Base-by-base conservation (phyloP, 1,140 invertebrate genomes). In the Orchestia grillus region DNA sequence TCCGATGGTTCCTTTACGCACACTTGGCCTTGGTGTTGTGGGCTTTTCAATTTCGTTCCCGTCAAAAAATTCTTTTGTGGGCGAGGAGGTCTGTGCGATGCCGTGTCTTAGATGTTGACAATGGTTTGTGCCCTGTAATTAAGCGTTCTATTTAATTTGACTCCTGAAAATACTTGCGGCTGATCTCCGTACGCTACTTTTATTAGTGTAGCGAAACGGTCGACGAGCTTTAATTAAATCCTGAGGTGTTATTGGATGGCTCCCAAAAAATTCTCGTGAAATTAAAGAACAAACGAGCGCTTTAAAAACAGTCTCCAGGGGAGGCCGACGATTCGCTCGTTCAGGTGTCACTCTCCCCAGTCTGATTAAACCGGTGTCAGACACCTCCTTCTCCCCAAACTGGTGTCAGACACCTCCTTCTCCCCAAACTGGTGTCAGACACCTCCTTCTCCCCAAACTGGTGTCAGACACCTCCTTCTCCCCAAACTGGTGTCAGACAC, bases 171-270 rank as follows among this genome's bases (percentile, higher is more conserved):
- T 90, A 15, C 36, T 90, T 41, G 88, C 43, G 41, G 41, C 88
- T 90, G 43, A 90, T 90, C 43, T 42, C 88, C 88, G 88, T 44
- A 90, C n/a, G 43, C 88, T 90, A 41, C 88, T 90, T 90, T 90
- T 44, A 90, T 90, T 90, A 42, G 43, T 44, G 36, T 90, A 90
- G 43, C 88, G 43, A 42, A 90, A 90, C 88, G 43, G 43, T 44
- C 43, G 41, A 90, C 41, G 43, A 90, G 88, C 41, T 90, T 90
- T 90, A 90, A 90, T 90, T 90, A 90, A 90, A 90, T 90, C 88
- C 88, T 44, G 88, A 3, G 88, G 41, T 44, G 88, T 90, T 90
- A 90, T 90, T 90, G 88, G 88, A 42, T 90, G 41, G 88, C 88
- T 44, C 88, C 88, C 4, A 42, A 90, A 90, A 90, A 90, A 90